Percentiles rank a stretch among this genome's conserved stretches.
Conservation (phyloP, 2,888 invertebrate species). For the Tinea pellionella region DNA sequence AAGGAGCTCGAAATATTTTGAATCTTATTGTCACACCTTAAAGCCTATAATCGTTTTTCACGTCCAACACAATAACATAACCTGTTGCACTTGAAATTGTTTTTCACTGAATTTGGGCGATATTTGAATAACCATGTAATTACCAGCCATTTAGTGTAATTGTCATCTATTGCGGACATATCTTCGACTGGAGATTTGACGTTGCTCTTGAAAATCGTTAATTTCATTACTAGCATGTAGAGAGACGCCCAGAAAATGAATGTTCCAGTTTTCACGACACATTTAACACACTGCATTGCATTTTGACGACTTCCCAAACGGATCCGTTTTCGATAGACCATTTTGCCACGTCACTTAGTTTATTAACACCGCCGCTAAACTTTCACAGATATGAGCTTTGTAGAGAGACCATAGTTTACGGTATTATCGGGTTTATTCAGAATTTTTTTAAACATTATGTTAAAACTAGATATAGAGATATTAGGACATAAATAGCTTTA, state of each 20-base stretch:
- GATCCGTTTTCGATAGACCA: slow-evolving; percentile 44
- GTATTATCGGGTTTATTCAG: background rate
- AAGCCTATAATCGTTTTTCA: background rate
- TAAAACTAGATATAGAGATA: too few relatives aligned
- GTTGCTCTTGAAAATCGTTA: slow-evolving; percentile 59
- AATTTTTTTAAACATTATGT: background rate
- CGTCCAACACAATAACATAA: background rate
- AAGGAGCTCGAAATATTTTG: background rate
- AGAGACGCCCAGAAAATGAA: slow-evolving; percentile 59
- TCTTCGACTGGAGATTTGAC: slow-evolving; percentile 39
- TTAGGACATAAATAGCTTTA: too few relatives aligned
- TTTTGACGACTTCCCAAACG: slow-evolving; percentile 42
- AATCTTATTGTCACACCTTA: slow-evolving; percentile 6
- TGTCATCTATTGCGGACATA: slow-evolving; percentile 52
- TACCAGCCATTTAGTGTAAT: slow-evolving; percentile 63
- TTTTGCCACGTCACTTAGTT: slow-evolving; percentile 47
- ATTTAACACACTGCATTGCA: slow-evolving; percentile 46
- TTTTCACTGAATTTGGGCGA: background rate
- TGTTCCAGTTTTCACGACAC: slow-evolving; percentile 56
- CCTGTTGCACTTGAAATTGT: background rate
- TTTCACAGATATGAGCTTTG: background rate
- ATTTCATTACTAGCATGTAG: slow-evolving; percentile 58
- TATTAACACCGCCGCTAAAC: slow-evolving; percentile 15
- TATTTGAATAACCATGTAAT: slow-evolving; percentile 17
- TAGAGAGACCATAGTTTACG: background rate